Evolutionary conservation across 2,888 invertebrate genomes (phyloP), one percentile per base, ranked within the genome.

Genomic region (Cinara cedri): DNA sequence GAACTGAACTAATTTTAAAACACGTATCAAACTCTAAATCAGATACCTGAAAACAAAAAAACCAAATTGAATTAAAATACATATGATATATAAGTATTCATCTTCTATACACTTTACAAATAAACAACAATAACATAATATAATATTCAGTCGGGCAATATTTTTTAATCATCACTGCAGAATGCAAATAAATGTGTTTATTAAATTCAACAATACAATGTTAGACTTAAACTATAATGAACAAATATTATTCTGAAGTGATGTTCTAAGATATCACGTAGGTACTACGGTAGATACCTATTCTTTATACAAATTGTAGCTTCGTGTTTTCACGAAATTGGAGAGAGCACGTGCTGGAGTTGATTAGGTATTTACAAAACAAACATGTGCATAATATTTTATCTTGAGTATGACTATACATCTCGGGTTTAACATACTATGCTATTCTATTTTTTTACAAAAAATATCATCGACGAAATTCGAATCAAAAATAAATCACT

Each of bases 181-280:
- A 34, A 14, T 72, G n/a, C n/a, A n/a, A n/a, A 34, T 6, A 34
- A 34, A 34, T 34, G 72, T 63, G 21, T 51, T 60, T 62, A 74
- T 51, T 74, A 63, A 51, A 51, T 74, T 21, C 62, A 26, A 26
- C 62, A 26, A 26, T 34, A 34, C 34, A 34, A 34, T 34, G 62
- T 62, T 62, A 21, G 49, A 51, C 72, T 51, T 34, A 16, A 62
- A 21, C 34, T 16, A 11, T 74, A 62, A 62, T 74, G 72, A 62
- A 74, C 62, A 16, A 51, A 62, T 62, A 62, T 74, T 74, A 63
- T 74, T 74, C 34, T 72, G 62, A 72, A 74, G 34, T 34, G 26
- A 26, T 62, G 62, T 74, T 44, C 14, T 62, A 49, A 62, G 24
- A 19, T 19, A n/a, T 8, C 13, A 54, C 24, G 60, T 74, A 51